Conservation (phyloP, 2,888 invertebrate species). For the Dasysyrphus tricinctus region DNA sequence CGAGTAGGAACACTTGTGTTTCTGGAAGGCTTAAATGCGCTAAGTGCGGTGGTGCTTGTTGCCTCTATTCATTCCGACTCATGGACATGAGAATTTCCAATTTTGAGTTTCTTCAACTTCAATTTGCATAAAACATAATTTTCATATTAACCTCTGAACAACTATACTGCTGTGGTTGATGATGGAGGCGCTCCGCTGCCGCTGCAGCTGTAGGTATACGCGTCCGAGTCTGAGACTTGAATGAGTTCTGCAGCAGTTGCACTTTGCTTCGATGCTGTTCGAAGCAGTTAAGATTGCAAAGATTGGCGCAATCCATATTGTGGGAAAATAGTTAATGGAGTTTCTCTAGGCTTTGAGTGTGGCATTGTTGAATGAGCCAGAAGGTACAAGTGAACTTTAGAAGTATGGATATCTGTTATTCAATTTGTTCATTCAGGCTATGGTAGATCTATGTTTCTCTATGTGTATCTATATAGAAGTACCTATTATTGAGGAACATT, state of each 20-base stretch:
- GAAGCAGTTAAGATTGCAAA: slow-evolving; percentile 62
- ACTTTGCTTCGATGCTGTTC: slow-evolving; percentile 50
- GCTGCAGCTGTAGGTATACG: not conserved
- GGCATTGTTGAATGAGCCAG: slow-evolving; percentile 41
- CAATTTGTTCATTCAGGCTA: slow-evolving; percentile 25
- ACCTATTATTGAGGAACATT: slow-evolving; percentile 14
- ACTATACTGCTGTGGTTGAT: slow-evolving; percentile 7
- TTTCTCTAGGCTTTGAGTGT: slow-evolving; percentile 39
- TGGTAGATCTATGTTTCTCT: no score
- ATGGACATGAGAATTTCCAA: slow-evolving; percentile 63
- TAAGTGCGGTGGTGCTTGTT: slow-evolving; percentile 1
- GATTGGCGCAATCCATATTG: slow-evolving; percentile 63
- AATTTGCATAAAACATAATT: slow-evolving; percentile 79
- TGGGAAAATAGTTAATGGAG: slow-evolving; percentile 61
- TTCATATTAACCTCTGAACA: slow-evolving; percentile 77
- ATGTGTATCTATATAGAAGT: not conserved
- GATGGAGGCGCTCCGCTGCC: not conserved
- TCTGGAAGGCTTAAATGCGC: slow-evolving; percentile 11
- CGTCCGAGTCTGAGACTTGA: slow-evolving; percentile 19
- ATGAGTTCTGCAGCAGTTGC: slow-evolving; percentile 57
- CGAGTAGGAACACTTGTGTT: not conserved
- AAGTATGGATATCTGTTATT: slow-evolving; percentile 37
- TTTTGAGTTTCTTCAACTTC: slow-evolving; percentile 72
- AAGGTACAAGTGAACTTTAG: slow-evolving; percentile 46
- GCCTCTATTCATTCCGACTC: slow-evolving; percentile 15